phyloP scores from a whole-genome alignment of 2,797 vertebrate species.

The Microcaecilia unicolor region DNA sequence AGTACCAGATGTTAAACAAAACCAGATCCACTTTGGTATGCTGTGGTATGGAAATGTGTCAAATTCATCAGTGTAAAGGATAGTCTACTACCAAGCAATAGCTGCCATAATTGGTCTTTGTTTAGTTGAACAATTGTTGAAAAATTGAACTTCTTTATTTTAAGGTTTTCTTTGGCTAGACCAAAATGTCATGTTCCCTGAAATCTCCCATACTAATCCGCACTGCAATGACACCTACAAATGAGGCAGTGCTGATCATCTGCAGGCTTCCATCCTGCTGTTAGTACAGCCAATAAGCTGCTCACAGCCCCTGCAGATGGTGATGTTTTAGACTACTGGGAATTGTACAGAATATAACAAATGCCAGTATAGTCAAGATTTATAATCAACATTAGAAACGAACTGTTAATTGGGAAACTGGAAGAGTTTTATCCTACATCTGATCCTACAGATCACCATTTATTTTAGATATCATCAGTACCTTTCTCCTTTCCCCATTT shows the following conservation, averaged over 20 bases:
- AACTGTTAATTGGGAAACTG: too few relatives aligned
- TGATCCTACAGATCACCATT: too few relatives aligned
- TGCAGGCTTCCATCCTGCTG: constrained; percentile 13
- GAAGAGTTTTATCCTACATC: too few relatives aligned
- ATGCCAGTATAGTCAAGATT: background rate
- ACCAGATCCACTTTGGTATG: background rate
- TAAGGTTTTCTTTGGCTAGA: constrained; percentile 9
- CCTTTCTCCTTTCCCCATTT: too few relatives aligned
- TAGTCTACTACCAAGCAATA: background rate
- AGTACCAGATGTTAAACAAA: background rate
- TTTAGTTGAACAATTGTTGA: constrained; percentile 10
- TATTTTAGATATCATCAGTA: too few relatives aligned
- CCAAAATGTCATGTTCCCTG: constrained; percentile 6
- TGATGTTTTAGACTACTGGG: constrained; percentile 26
- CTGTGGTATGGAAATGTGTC: background rate
- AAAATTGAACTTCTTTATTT: constrained; percentile 11
- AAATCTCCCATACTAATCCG: constrained; percentile 12
- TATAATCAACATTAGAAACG: constrained; percentile 19
- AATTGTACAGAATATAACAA: constrained; percentile 23
- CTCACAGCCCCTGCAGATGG: constrained; percentile 28
- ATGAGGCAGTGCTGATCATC: constrained; percentile 18
- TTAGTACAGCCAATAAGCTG: constrained; percentile 20
- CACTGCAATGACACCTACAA: constrained; percentile 16
- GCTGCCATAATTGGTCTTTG: constrained; percentile 2
- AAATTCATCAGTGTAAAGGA: background rate